A percentile compares a stretch with the other conserved stretches of the same genome.
These are phyloP conservation scores for Polyodon spathula DNA, from an alignment of 2,113 vertebrate genomes.

Conservation along the genomic window DNA sequence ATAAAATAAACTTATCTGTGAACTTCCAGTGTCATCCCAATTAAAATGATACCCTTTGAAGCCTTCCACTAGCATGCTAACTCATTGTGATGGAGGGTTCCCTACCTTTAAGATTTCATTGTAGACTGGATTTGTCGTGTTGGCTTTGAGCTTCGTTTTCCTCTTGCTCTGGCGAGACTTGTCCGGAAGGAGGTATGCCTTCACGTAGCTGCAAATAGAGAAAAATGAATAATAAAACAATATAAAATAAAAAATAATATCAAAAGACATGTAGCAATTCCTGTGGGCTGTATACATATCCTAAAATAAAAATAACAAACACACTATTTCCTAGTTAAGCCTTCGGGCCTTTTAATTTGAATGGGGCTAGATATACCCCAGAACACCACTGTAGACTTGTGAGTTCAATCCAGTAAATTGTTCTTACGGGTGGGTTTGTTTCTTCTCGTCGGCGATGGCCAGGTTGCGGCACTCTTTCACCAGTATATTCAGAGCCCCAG, in stretches of 20 bases:
- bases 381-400: no score
- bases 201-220: conserved; percentile 74
- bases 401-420: not conserved
- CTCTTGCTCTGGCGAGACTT: conserved; percentile 91
- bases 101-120: conserved; percentile 85
- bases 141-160: conserved; percentile 90
- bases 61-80: no score
- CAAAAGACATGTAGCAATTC: no score
- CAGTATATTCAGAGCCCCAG: conserved; percentile 80
- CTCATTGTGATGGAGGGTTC: no score
- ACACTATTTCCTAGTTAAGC: no score
- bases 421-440: conserved; percentile 85
- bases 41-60: no score
- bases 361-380: no score
- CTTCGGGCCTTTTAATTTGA: no score
- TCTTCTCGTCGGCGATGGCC: conserved; percentile 84
- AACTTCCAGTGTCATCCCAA: no score
- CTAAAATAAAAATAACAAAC: no score
- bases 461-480: conserved; percentile 88
- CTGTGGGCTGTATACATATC: no score
- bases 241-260: not conserved
- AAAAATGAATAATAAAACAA: not conserved
- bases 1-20: no score
- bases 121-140: conserved; percentile 82
- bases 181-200: conserved; percentile 91